Base-by-base conservation (phyloP, 2,113 vertebrate species). In the Austrofundulus limnaeus region DNA sequence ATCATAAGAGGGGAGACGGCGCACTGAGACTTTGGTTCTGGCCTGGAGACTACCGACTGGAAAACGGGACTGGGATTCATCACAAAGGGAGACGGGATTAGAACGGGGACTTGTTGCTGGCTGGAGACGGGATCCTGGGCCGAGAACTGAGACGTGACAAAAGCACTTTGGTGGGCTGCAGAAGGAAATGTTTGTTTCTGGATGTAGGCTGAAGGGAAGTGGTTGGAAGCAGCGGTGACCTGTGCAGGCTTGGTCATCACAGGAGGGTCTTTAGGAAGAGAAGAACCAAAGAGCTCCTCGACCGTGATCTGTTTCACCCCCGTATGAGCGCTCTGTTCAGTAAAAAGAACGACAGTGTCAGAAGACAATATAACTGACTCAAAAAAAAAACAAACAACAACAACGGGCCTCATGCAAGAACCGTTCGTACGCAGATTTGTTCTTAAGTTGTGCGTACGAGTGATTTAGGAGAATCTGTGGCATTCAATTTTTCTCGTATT, bases 271-370 rank as follows among this genome's bases (percentile, higher is more conserved):
- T 96, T 99, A n/a, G 93, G 92, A 55, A 98, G 82, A 61, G 95
- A 94, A 0, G 95, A 96, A 78, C 96, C 95, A 78, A 99, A 99
- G 38, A 99, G 90, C 63, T 99, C 97, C 89, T 99, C 97, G n/a
- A 99, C 94, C 2, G 96, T 99, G 85, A 99, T 95, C 87, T 99
- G 97, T 83, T 96, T 98, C 70, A 95, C 94, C 25, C 93, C 90
- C n/a, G 92, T 86, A 17, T 91, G 92, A 77, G 92, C 84, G 39
- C 81, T 89, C 96, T 98, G 86, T 10, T 7, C 46, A 46, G 52
- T 5, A 6, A 65, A 52, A 34, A 81, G 19, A 11, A 14, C 3
- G 7, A 28, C 25, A 28, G 25, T 28, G 25, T 28, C 25, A 28
- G 25, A 28, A 28, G 7, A 28, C 25, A 28, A 28, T 4, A 7